Conservation (phyloP, 2,113 vertebrate species). For the Balaenoptera acutorostrata region DNA sequence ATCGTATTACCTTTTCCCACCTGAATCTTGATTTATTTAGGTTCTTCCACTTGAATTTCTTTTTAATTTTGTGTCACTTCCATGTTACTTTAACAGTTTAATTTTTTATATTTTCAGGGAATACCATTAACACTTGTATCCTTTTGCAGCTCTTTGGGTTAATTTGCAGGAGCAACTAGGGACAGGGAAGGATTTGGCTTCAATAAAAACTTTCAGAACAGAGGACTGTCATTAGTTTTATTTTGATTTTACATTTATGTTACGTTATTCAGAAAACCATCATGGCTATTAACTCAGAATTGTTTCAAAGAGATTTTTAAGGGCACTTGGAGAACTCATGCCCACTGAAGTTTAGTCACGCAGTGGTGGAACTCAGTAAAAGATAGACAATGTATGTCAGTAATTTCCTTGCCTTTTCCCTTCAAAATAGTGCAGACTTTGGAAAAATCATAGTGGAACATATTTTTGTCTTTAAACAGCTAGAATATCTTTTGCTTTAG, state of each 20-base stretch:
- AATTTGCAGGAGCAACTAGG: neutral
- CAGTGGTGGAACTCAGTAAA: neutral
- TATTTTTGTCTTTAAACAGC: constrained; percentile 24
- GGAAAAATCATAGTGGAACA: neutral
- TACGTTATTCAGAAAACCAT: neutral
- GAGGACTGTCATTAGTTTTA: neutral
- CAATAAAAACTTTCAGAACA: neutral
- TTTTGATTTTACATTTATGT: neutral
- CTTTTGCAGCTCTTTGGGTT: neutral
- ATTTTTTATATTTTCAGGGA: neutral
- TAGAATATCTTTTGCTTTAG: constrained; percentile 16
- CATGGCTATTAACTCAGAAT: neutral
- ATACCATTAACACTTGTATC: neutral
- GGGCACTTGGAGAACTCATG: neutral
- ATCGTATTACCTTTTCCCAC: neutral
- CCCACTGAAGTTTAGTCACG: neutral
- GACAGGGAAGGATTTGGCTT: neutral
- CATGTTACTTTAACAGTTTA: neutral
- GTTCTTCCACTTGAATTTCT: neutral
- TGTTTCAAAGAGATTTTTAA: constrained; percentile 18
- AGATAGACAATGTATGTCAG: neutral
- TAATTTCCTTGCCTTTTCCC: neutral
- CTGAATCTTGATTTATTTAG: constrained; percentile 4
- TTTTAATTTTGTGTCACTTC: neutral
- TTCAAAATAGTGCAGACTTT: neutral